Conservation (phyloP, 2,797 vertebrate genomes). For the Phrynocephalus vlangalii region DNA sequence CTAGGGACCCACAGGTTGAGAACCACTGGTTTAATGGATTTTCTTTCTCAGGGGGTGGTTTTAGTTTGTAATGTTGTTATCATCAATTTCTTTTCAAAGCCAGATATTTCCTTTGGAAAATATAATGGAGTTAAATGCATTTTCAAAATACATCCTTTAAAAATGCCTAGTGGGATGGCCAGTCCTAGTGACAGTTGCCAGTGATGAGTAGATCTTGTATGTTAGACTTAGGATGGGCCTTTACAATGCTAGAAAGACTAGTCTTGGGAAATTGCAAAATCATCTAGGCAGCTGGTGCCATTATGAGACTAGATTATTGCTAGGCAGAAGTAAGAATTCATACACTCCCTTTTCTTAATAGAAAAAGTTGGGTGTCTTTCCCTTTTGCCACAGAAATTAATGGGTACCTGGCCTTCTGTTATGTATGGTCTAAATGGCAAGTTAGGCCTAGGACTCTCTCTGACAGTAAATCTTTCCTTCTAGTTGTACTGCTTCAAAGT, state of each 20-base stretch:
- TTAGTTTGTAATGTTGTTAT: neutral
- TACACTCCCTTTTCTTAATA: neutral
- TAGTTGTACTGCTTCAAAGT: neutral
- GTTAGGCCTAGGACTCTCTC: neutral
- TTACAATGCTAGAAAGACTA: neutral
- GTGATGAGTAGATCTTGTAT: neutral
- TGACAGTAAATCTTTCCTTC: neutral
- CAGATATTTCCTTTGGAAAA: neutral
- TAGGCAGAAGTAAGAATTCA: neutral
- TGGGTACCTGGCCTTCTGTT: neutral
- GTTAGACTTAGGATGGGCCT: neutral
- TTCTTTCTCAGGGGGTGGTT: neutral
- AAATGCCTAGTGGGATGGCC: too few relatives aligned
- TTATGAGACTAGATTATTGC: neutral
- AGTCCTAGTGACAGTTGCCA: neutral
- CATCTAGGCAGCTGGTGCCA: neutral
- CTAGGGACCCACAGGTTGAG: too few relatives aligned
- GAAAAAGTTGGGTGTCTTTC: neutral
- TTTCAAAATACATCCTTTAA: too few relatives aligned
- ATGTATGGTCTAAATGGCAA: neutral
- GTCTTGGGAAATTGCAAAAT: neutral
- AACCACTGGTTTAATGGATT: too few relatives aligned
- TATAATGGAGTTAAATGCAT: neutral
- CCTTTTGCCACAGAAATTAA: neutral
- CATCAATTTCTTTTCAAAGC: neutral